phyloP scores from a whole-genome alignment of 2,113 vertebrate species.

The Riparia riparia region DNA sequence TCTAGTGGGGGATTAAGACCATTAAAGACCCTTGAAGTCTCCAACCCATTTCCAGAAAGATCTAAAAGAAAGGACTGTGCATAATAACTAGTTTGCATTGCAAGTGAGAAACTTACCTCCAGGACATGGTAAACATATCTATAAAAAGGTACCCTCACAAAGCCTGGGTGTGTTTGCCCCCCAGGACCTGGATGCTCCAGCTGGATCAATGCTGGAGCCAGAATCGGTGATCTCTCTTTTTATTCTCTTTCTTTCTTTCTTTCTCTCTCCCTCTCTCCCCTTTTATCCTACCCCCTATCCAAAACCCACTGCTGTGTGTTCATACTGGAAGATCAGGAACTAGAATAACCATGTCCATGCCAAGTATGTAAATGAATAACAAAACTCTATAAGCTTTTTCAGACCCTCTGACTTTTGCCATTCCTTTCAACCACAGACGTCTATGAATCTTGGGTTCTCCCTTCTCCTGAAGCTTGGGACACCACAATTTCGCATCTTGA shows the following conservation, averaged over 20 bases:
- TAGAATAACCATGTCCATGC: background rate
- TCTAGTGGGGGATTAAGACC: background rate
- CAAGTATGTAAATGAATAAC: background rate
- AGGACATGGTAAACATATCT: background rate
- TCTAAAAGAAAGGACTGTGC: background rate
- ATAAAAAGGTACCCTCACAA: background rate
- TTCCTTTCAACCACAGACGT: background rate
- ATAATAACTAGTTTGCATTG: background rate
- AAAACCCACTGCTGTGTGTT: background rate
- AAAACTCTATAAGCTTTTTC: background rate
- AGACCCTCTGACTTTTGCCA: background rate
- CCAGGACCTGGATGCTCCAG: background rate
- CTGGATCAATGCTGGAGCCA: background rate
- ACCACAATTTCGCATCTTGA: background rate
- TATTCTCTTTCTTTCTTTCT: background rate
- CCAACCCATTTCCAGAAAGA: background rate
- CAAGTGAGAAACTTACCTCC: background rate
- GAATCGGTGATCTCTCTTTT: background rate
- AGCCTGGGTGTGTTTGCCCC: accelerated
- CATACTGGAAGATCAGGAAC: background rate
- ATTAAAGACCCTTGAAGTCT: background rate
- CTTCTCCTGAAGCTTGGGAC: background rate
- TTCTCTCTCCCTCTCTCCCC: background rate
- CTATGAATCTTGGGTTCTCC: background rate
- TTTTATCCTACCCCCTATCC: background rate